Base-by-base conservation (phyloP, 2,888 invertebrate genomes). In the Drosophila macrospina region DNA sequence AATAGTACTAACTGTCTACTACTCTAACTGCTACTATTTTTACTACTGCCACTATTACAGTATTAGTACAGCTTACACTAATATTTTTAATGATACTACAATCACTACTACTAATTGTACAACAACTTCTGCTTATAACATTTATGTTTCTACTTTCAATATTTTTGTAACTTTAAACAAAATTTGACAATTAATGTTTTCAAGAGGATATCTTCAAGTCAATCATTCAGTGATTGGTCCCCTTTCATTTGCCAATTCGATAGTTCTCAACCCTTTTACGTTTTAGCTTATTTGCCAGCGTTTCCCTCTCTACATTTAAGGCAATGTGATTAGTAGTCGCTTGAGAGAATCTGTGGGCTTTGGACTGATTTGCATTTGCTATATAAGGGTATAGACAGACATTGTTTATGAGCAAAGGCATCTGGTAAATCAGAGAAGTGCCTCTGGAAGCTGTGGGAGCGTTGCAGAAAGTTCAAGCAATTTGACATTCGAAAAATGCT, bases 321-420 rank as follows among this genome's bases (percentile, higher is more conserved):
- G 77, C 7, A 48, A 63, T 54, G 50, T 37, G 72, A 80, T 77
- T 77, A 76, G 52, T 77, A 68, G 63, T 64, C 30, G 70, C 74
- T 78, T 57, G 45, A 39, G 59, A 57, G 57, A 67, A 20, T 44
- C 60, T 55, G 76, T 77, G 76, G 76, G 80, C 63, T 61, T 30
- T 32, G 5, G 61, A 55, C 51, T 47, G 34, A 44, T 60, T 67
- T 68, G 67, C 50, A 61, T 67, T 64, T 13, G 26, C 86, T 62
- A 41, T 70, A 59, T 70, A 65, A 36, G 86, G 80, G 16, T 13
- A 51, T 8, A 57, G 28, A 77, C 34, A 44, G 28, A 77, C 34
- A 44, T 16, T 13, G 64, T 26, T 72, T 47, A 51, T 30, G 41
- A 51, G 45, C 51, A 32, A 20, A 20, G 37, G 20, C 32, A 32